Conservation (phyloP, 1,140 invertebrate genomes). For the Pseudomyrmex pallidus region DNA sequence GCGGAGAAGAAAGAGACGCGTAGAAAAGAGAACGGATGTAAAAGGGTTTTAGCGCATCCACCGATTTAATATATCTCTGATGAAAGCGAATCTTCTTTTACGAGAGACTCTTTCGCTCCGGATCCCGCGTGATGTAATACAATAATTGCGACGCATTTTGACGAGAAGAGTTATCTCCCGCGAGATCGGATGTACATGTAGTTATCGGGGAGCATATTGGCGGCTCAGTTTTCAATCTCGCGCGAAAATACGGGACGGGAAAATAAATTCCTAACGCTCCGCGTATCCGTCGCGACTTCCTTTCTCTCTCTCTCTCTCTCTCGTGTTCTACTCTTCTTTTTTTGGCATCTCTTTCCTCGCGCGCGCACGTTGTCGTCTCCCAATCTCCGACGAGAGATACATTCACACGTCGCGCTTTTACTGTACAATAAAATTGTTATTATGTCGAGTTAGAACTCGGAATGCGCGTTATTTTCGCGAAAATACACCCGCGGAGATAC, state of each 20-base stretch:
- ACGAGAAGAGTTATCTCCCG: background rate
- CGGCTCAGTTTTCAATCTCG: slow-evolving; percentile 48
- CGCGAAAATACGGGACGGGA: slow-evolving; percentile 45
- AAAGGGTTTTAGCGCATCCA: too few species aligned
- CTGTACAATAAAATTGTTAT: slow-evolving; percentile 54
- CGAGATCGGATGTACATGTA: slow-evolving; percentile 2
- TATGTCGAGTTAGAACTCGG: slow-evolving; percentile 40
- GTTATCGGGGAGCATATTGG: slow-evolving; percentile 30
- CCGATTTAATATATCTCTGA: background rate
- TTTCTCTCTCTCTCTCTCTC: too few species aligned
- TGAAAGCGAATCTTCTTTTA: background rate
- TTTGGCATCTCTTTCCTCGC: too few species aligned
- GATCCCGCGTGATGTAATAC: background rate
- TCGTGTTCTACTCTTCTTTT: background rate
- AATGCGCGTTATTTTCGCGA: slow-evolving; percentile 43
- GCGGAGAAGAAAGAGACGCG: too few species aligned
- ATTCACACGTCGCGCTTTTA: slow-evolving; percentile 40
- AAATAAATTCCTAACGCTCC: slow-evolving; percentile 26
- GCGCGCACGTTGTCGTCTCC: background rate
- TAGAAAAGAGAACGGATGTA: too few species aligned
- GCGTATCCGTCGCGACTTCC: slow-evolving; percentile 3
- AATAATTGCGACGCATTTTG: slow-evolving; percentile 25
- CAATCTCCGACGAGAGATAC: slow-evolving; percentile 38
- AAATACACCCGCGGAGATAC: slow-evolving; percentile 11
- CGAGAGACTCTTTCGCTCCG: background rate